These are phyloP conservation scores for Anorthoa munda DNA, from an alignment of 2,888 invertebrate genomes.

Conservation along the genomic window DNA sequence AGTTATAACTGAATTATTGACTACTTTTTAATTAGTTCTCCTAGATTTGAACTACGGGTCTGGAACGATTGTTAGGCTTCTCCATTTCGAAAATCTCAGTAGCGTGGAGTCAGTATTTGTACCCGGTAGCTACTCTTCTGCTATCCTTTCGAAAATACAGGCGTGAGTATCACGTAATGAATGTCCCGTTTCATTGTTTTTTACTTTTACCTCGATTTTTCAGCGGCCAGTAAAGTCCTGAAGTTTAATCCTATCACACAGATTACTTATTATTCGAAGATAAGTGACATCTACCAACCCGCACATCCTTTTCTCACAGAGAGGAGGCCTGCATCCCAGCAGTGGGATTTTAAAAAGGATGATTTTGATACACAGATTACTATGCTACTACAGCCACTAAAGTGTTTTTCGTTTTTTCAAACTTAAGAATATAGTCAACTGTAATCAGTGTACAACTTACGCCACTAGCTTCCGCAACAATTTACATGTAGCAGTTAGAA, in stretches of 20 bases:
- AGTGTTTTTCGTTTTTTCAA: no score
- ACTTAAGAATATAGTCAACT: background rate
- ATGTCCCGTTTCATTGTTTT: background rate
- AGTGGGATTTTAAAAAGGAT: no score
- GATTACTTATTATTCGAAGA: background rate
- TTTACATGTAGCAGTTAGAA: constrained; percentile 50
- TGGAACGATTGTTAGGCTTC: background rate
- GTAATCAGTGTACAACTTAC: constrained; percentile 18
- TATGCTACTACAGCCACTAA: no score
- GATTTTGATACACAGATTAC: no score
- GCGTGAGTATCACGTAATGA: background rate
- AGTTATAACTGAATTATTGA: background rate
- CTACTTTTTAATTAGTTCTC: background rate
- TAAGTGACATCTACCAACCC: background rate
- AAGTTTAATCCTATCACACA: no score
- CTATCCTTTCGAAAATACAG: background rate
- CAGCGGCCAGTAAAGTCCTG: no score
- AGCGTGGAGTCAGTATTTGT: background rate
- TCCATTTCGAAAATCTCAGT: background rate
- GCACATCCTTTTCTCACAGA: background rate
- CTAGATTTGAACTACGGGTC: background rate
- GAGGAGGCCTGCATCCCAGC: background rate
- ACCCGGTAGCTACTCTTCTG: background rate
- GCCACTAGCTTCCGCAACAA: constrained; percentile 49
- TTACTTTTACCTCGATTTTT: no score